Conservation (phyloP, 1,140 invertebrate species). For the Acromyrmex heyeri region DNA sequence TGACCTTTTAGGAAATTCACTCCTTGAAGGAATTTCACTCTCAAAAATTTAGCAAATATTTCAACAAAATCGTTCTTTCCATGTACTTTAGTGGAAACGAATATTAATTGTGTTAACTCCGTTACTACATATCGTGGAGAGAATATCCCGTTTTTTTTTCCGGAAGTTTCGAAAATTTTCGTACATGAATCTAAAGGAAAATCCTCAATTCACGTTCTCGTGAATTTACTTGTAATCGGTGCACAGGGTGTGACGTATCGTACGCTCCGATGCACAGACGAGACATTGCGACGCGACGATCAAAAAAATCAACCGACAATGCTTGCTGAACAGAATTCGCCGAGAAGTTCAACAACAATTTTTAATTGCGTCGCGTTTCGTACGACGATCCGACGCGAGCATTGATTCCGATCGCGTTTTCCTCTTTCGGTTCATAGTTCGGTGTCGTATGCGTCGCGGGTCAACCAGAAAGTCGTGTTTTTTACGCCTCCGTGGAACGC, state of each 20-base stretch:
- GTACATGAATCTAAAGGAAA: not conserved
- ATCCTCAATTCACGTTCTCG: slow-evolving; percentile 15
- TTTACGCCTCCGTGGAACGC: slow-evolving; percentile 56
- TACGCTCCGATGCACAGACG: not conserved
- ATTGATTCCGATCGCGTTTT: slow-evolving; percentile 59
- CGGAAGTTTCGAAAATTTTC: slow-evolving; percentile 9
- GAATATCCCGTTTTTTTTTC: not conserved
- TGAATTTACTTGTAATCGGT: slow-evolving; percentile 61
- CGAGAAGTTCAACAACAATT: slow-evolving; percentile 71
- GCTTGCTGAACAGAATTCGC: not conserved
- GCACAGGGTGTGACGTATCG: too few species aligned
- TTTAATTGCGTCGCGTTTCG: slow-evolving; percentile 70
- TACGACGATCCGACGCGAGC: slow-evolving; percentile 17
- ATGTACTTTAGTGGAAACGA: too few species aligned
- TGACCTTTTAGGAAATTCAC: too few species aligned
- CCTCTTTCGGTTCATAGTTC: slow-evolving; percentile 9
- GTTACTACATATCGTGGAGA: not conserved
- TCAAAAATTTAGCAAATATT: too few species aligned
- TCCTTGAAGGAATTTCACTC: too few species aligned
- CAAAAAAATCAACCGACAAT: slow-evolving; percentile 23
- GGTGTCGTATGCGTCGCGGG: slow-evolving; percentile 21
- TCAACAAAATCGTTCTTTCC: too few species aligned
- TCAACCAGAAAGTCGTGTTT: slow-evolving; percentile 61
- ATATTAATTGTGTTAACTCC: not conserved
- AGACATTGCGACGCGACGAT: not conserved